Conservation (phyloP, 2,888 invertebrate genomes). For the Sipha maydis region DNA sequence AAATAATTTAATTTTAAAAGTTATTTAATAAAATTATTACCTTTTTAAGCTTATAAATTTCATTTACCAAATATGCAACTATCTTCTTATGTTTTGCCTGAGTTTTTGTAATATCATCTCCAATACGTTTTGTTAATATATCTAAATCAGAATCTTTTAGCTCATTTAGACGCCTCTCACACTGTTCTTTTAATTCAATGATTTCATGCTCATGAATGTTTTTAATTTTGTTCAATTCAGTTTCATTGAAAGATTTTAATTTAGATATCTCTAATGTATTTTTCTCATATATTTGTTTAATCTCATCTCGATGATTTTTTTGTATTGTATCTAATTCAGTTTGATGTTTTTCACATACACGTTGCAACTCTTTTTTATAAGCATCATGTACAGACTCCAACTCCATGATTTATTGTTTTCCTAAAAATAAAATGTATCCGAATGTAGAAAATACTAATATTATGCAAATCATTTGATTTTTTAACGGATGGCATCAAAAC, state of each 20-base stretch:
- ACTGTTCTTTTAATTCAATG: constrained; percentile 42
- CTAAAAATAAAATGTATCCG: neutral
- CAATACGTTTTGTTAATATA: constrained; percentile 50
- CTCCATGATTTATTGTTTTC: constrained; percentile 14
- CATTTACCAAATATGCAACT: constrained; percentile 56
- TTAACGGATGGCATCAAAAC: neutral
- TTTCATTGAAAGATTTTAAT: constrained; percentile 31
- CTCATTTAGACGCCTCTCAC: constrained; percentile 34
- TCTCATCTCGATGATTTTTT: constrained; percentile 46
- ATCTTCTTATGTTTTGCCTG: constrained; percentile 57
- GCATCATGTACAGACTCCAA: constrained; percentile 28
- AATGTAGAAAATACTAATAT: neutral
- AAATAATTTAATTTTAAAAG: neutral
- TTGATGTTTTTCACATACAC: constrained; percentile 44
- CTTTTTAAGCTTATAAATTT: constrained; percentile 51
- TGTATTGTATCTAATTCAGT: constrained; percentile 23
- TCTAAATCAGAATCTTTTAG: constrained; percentile 44
- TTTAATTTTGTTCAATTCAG: constrained; percentile 40
- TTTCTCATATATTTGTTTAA: constrained; percentile 27
- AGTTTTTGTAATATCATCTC: constrained; percentile 60
- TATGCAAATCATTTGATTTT: neutral
- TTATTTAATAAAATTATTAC: constrained; percentile 3
- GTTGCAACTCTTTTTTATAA: constrained; percentile 47
- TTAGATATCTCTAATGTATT: constrained; percentile 22
- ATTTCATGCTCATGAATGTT: constrained; percentile 39